Percentiles rank a stretch among this genome's conserved stretches.
Conservation (phyloP, 2,888 invertebrate species). For the Drosophila meridionalis region DNA sequence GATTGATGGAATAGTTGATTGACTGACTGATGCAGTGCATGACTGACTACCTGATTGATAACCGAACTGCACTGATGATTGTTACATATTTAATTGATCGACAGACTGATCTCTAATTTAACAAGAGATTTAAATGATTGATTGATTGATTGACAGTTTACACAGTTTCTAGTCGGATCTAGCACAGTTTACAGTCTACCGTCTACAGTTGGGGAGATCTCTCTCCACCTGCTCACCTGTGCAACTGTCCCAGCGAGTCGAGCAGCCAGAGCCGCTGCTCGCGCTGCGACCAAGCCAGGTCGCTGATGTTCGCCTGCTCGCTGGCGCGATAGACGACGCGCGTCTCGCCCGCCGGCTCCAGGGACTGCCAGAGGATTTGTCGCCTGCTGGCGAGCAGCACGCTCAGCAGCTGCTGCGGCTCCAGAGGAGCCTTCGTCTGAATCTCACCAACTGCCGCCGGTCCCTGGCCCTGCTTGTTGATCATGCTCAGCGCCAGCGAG, state of each 20-base stretch:
- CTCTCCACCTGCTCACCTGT: constrained; percentile 80
- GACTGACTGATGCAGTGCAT: no score
- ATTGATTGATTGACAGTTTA: no score
- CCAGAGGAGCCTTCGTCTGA: constrained; percentile 27
- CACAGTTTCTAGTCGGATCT: no score
- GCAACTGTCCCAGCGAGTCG: constrained; percentile 89
- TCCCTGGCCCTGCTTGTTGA: constrained; percentile 92
- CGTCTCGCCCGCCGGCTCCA: constrained; percentile 69
- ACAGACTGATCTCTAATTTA: no score
- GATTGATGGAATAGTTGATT: no score
- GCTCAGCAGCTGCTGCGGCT: constrained; percentile 41
- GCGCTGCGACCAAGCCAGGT: constrained; percentile 91
- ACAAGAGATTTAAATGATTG: no score
- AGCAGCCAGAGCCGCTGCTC: constrained; percentile 91
- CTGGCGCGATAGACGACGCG: constrained; percentile 76
- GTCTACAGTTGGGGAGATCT: neutral
- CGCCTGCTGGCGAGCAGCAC: constrained; percentile 50
- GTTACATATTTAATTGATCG: no score
- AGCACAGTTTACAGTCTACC: no score
- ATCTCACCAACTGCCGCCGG: constrained; percentile 87
- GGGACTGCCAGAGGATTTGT: constrained; percentile 59
- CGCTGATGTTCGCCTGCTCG: constrained; percentile 85
- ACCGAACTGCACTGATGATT: no score
- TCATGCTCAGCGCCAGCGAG: constrained; percentile 91
- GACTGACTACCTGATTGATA: no score